phyloP scores from a whole-genome alignment of 1,140 invertebrate genomes.

The Drusus annulatus region DNA sequence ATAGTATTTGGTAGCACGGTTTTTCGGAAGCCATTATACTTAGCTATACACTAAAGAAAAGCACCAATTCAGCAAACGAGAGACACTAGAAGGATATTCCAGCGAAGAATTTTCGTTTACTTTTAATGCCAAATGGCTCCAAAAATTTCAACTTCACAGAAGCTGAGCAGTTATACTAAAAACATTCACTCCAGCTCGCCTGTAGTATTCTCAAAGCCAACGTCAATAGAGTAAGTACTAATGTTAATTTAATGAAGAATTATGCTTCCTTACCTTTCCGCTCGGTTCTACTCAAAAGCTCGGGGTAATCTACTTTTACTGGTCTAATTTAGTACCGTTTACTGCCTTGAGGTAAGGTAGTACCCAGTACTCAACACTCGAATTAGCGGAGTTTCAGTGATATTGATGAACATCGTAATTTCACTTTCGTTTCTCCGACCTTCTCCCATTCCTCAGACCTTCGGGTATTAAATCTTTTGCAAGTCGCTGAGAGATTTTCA shows the following conservation, averaged over 20 bases:
- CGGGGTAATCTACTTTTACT: constrained; percentile 19
- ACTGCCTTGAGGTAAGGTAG: constrained; percentile 11
- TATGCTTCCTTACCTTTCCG: neutral
- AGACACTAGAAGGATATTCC: too few species aligned
- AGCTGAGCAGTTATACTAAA: neutral
- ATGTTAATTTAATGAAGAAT: constrained; percentile 31
- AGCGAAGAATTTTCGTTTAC: too few species aligned
- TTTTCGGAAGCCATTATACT: too few species aligned
- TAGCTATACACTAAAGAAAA: too few species aligned
- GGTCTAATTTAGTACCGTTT: constrained; percentile 26
- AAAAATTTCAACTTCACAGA: too few species aligned
- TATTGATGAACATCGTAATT: constrained; percentile 23
- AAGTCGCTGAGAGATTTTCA: too few species aligned
- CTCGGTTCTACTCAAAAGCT: constrained; percentile 4
- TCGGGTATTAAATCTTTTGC: too few species aligned
- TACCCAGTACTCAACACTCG: constrained; percentile 15
- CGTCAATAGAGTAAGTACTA: constrained; percentile 3
- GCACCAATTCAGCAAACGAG: too few species aligned
- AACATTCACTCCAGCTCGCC: neutral
- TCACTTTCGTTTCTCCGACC: neutral
- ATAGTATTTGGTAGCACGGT: too few species aligned
- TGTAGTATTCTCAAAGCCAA: neutral
- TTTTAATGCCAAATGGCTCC: too few species aligned
- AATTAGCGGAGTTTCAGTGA: constrained; percentile 16
- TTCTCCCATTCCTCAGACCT: too few species aligned